Evolutionary conservation across 2,113 vertebrate species (phyloP), one percentile per base, ranked within the genome.

Genomic region (Apaloderma vittatum): DNA sequence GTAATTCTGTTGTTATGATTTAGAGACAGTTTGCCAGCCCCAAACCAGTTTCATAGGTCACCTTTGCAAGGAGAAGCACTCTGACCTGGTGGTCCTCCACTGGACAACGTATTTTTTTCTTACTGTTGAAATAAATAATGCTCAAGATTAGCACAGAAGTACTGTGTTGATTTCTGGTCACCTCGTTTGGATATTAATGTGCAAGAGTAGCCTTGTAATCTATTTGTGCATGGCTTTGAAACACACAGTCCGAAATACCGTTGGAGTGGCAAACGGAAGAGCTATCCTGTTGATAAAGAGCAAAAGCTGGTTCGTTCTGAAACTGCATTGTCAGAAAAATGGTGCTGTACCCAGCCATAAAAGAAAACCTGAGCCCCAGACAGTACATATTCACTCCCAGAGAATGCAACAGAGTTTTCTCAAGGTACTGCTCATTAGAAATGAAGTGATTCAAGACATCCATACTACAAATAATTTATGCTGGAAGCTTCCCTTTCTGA

Each of bases 401-500:
- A 40, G 82, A 74, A 67, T 23, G 20, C n/a, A 49, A n/a, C 34
- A 37, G 58, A 73, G n/a, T 90, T 94, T 87, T 32, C 48, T 63
- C 34, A 68, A 91, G 67, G 45, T 75, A 15, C 13, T 74, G 77
- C 72, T 94, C 0, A 1, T 72, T 91, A 95, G 65, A 43, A n/a
- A 83, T 90, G 70, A 94, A 92, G 52, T 91, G 55, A 71, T 92
- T 87, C 85, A 86, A 70, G 92, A 24, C 59, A 24, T 85, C 82
- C 16, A 2, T 48, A 7, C 45, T 74, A 49, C 88, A 84, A 93
- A 86, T 92, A 92, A 88, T 94, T 93, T 87, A 88, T 90, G 71
- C 59, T 90, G 75, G 71, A 88, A 90, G 49, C 62, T 73, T 95
- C 32, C 51, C 65, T 67, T 88, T 94, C 82, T 90, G 74, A 86